Evolutionary conservation across 2,888 invertebrate genomes (phyloP).

Genomic region (Acronicta alni): DNA sequence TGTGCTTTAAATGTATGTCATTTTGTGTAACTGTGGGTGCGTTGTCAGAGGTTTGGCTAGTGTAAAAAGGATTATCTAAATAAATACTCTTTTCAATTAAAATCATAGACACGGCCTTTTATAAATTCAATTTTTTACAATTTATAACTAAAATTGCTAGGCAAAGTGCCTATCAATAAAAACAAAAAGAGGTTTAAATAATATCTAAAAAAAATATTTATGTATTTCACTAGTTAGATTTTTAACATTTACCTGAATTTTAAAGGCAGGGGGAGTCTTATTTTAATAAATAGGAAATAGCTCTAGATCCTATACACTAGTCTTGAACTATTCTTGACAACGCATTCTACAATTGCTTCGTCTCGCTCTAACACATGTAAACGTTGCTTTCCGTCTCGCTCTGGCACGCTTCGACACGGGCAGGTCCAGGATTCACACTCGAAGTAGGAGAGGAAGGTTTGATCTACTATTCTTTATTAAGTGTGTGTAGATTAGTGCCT

Average conservation of each 20-base stretch:
- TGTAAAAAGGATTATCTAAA: too few relatives aligned
- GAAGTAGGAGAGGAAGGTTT: constrained; percentile 88
- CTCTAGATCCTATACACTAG: not conserved
- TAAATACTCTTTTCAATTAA: too few relatives aligned
- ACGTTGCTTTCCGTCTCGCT: constrained; percentile 88
- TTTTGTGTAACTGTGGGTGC: constrained; percentile 39
- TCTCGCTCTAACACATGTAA: constrained; percentile 87
- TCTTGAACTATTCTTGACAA: constrained; percentile 39
- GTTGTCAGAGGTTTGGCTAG: constrained; percentile 34
- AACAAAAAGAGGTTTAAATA: too few relatives aligned
- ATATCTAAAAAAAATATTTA: too few relatives aligned
- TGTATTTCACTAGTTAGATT: too few relatives aligned
- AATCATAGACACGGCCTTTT: too few relatives aligned
- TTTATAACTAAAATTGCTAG: not conserved
- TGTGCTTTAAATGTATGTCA: constrained; percentile 55
- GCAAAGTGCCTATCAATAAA: too few relatives aligned
- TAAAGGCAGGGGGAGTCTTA: too few relatives aligned
- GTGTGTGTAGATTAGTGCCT: constrained; percentile 64
- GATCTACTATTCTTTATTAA: constrained; percentile 69
- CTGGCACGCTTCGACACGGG: constrained; percentile 78
- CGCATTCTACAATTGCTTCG: constrained; percentile 64
- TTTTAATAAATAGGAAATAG: too few relatives aligned
- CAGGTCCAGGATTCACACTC: constrained; percentile 86
- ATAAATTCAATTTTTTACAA: too few relatives aligned
- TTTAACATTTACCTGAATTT: too few relatives aligned